Evolutionary conservation across 2,113 vertebrate species (phyloP).

Genomic region (Onychorhynchus coronatus): DNA sequence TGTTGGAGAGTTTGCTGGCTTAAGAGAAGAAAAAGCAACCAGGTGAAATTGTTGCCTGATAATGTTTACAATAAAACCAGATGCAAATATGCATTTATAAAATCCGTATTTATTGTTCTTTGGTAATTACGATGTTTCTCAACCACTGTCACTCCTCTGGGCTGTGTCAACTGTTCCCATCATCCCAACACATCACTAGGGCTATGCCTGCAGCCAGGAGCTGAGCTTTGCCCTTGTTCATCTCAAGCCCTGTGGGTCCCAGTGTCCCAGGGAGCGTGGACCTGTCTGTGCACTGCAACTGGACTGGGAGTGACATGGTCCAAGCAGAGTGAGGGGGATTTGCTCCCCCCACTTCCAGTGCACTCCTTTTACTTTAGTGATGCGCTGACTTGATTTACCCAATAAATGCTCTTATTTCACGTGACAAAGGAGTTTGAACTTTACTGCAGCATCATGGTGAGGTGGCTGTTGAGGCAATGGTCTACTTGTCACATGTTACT

Average conservation of each 20-base stretch:
- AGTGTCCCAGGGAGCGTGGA: fast-evolving
- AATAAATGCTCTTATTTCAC: background rate
- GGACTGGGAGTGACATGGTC: background rate
- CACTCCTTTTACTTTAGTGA: background rate
- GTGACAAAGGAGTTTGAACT: fast-evolving
- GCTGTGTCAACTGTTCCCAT: background rate
- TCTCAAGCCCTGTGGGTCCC: fast-evolving
- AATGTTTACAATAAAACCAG: constrained; percentile 38
- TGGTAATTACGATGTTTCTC: background rate
- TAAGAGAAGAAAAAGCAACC: background rate
- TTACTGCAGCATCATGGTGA: fast-evolving
- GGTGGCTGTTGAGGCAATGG: fast-evolving
- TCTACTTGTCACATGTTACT: fast-evolving
- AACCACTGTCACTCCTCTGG: background rate
- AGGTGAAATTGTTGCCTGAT: background rate
- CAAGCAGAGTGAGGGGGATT: background rate
- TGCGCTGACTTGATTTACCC: fast-evolving
- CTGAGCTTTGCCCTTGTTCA: background rate
- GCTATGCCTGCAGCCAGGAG: fast-evolving
- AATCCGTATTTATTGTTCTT: background rate
- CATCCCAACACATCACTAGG: fast-evolving
- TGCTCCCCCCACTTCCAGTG: fast-evolving
- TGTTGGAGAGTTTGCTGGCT: background rate
- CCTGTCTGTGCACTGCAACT: fast-evolving
- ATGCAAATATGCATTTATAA: background rate